Conservation (phyloP, 2,888 invertebrate genomes). For the Palloptera scutellata region DNA sequence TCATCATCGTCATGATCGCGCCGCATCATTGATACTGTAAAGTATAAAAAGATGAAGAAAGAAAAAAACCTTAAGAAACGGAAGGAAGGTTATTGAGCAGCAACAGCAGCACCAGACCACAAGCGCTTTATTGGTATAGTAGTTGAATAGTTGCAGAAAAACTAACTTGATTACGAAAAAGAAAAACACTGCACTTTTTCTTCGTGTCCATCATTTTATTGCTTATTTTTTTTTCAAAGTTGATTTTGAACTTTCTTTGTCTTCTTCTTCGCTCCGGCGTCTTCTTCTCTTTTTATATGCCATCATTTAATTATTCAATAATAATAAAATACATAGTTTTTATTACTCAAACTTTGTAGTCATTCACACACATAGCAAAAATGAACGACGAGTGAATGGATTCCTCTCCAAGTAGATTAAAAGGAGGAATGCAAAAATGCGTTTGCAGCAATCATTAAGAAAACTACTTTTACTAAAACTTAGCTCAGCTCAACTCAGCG, state of each 20-base stretch:
- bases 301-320: neutral
- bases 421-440: no score
- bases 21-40: neutral
- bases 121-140: constrained; percentile 5
- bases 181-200: constrained; percentile 11
- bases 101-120: constrained; percentile 7
- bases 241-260: neutral
- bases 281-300: no score
- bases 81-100: constrained; percentile 45
- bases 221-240: constrained; percentile 3
- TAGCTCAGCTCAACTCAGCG: no score
- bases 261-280: neutral
- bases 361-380: no score
- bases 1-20: constrained; percentile 13
- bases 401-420: no score
- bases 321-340: no score
- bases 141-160: neutral
- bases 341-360: no score
- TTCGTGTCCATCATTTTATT: neutral
- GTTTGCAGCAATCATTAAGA: no score
- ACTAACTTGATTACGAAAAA: neutral
- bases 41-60: constrained; percentile 6
- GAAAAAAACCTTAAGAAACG: constrained; percentile 37
- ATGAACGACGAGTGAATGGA: no score
- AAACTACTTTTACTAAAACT: no score